Percentiles rank a stretch among this genome's conserved stretches.
These are phyloP conservation scores for Gymnothorax javanicus DNA, from an alignment of 2,797 vertebrate genomes.

Conservation along the genomic window DNA sequence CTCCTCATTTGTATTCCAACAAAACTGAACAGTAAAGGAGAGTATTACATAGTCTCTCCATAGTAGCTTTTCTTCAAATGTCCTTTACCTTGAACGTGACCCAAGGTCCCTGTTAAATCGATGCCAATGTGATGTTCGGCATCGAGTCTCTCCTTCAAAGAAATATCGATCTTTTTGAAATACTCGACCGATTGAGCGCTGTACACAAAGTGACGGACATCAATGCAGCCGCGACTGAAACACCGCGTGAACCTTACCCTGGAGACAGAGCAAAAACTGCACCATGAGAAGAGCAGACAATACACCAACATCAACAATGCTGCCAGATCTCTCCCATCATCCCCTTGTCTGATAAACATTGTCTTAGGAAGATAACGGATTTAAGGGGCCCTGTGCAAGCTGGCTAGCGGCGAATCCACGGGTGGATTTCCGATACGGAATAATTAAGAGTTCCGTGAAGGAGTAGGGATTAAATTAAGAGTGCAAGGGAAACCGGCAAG, in stretches of 20 bases:
- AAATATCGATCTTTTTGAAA: background rate
- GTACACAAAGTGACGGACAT: background rate
- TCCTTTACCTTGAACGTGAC: background rate
- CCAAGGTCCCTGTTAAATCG: background rate
- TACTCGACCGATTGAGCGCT: background rate
- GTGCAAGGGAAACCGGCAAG: constrained; percentile 2
- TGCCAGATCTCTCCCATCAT: background rate
- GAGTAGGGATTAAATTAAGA: constrained; percentile 34
- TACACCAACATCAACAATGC: background rate
- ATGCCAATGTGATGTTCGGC: background rate
- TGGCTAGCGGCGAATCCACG: constrained; percentile 3
- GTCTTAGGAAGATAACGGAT: background rate
- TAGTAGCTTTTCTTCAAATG: background rate
- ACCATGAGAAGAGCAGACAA: background rate
- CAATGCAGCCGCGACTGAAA: background rate
- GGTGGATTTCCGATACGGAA: constrained; percentile 23
- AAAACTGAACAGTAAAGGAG: background rate
- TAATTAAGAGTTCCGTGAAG: constrained; percentile 37
- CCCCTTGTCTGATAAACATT: background rate
- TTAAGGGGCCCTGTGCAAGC: background rate
- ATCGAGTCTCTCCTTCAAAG: background rate
- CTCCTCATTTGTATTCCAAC: background rate
- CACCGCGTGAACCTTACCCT: background rate
- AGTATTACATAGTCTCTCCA: too few species aligned
- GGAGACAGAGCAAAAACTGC: too few species aligned